A percentile compares a stretch with the other conserved stretches of the same genome.
phyloP scores from a whole-genome alignment of 2,888 invertebrate species.

The Amphipoea lucens region DNA sequence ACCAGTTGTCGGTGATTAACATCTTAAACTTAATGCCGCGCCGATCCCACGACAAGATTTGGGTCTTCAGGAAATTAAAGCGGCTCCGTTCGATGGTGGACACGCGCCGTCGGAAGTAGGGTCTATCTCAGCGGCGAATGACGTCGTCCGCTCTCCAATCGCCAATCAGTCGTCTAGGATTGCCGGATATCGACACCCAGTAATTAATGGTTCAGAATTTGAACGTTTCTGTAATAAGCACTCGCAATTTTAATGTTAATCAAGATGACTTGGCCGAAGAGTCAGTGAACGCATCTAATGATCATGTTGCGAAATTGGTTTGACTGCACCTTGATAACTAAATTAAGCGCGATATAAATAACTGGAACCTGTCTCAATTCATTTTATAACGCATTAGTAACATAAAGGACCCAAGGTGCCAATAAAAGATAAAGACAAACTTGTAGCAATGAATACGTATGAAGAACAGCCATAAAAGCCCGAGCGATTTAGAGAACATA shows the following conservation, averaged over 20 bases:
- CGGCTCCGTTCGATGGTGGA: conserved; percentile 31
- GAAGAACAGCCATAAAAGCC: conserved; percentile 42
- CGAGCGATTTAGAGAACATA: conserved; percentile 51
- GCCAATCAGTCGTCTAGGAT: conserved; percentile 54
- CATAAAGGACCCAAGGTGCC: conserved; percentile 20
- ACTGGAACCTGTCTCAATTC: conserved; percentile 23
- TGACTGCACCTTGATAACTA: conserved; percentile 44
- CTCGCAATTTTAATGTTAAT: conserved; percentile 31
- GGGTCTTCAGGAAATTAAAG: conserved; percentile 63
- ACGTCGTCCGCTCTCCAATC: conserved; percentile 68
- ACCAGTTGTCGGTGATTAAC: conserved; percentile 58
- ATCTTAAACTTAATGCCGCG: conserved; percentile 62
- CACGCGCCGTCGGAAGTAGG: conserved; percentile 44
- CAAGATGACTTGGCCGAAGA: conserved; percentile 32
- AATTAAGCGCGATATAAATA: conserved; percentile 44
- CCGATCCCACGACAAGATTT: conserved; percentile 65
- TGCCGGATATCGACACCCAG: conserved; percentile 68
- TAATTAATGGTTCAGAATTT: conserved; percentile 55
- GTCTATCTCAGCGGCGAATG: conserved; percentile 44
- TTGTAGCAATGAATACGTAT: conserved; percentile 32
- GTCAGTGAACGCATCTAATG: conserved; percentile 39
- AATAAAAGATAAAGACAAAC: conserved; percentile 36
- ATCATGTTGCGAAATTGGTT: conserved; percentile 45
- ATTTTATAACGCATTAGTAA: conserved; percentile 15
- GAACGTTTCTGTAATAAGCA: conserved; percentile 41